Evolutionary conservation across 2,797 vertebrate genomes (phyloP).

Genomic region (Gallirallus australis): DNA sequence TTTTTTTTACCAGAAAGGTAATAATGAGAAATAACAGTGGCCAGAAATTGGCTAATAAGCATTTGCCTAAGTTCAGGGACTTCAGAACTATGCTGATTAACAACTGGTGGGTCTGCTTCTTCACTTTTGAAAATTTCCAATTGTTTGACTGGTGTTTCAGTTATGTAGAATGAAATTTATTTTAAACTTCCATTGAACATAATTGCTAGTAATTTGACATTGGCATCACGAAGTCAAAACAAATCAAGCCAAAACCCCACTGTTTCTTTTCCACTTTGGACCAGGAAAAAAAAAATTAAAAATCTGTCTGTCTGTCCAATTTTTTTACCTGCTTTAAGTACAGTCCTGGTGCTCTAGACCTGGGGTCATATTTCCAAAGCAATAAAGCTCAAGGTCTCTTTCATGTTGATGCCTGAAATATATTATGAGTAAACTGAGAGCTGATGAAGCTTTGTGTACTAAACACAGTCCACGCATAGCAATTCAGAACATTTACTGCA

Average conservation of each 20-base stretch:
- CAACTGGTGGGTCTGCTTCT: not conserved
- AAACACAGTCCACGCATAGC: conserved; percentile 21
- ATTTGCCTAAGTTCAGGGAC: not conserved
- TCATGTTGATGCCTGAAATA: conserved; percentile 74
- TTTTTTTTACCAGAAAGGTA: not conserved
- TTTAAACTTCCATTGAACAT: not conserved
- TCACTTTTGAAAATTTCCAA: not conserved
- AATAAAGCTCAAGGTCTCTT: conserved; percentile 73
- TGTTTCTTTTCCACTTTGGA: not conserved
- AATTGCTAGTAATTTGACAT: conserved; percentile 26
- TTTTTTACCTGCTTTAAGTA: conserved; percentile 47
- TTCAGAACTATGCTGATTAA: not conserved
- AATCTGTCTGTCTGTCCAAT: not conserved
- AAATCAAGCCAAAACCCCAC: not conserved
- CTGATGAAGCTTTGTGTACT: conserved; percentile 58
- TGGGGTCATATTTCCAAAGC: conserved; percentile 71
- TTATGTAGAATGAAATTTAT: not conserved
- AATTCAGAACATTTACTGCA: conserved; percentile 62
- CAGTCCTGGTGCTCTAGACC: conserved; percentile 50
- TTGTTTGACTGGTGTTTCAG: not conserved
- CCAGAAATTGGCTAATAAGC: not conserved
- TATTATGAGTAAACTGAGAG: conserved; percentile 70
- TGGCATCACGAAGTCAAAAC: not conserved
- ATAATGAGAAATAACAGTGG: not conserved
- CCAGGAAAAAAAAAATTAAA: not conserved